phyloP scores from a whole-genome alignment of 2,797 vertebrate species.

The Fundulus diaphanus region DNA sequence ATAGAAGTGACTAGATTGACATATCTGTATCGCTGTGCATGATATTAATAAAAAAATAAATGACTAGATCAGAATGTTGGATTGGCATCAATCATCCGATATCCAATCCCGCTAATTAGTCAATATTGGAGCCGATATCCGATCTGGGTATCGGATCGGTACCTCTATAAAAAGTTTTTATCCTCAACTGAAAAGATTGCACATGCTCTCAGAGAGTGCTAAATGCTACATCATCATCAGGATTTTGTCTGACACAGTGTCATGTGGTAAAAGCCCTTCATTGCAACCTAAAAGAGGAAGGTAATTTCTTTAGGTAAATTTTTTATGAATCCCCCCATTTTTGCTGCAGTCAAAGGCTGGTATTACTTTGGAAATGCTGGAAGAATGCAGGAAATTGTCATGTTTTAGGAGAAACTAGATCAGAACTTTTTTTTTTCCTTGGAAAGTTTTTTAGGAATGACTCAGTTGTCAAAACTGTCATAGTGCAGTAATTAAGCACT shows the following conservation, averaged over 20 bases:
- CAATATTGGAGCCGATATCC: too few species aligned
- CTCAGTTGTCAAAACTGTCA: not conserved
- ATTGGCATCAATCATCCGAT: too few species aligned
- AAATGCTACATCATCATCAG: not conserved
- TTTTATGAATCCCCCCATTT: not conserved
- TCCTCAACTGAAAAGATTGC: too few species aligned
- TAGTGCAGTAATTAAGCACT: not conserved
- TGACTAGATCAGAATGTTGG: too few species aligned
- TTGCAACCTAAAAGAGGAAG: conserved; percentile 1
- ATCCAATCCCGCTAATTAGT: too few species aligned
- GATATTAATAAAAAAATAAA: too few species aligned
- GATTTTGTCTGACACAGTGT: not conserved
- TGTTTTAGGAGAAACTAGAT: not conserved
- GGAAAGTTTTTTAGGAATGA: not conserved
- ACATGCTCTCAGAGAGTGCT: too few species aligned
- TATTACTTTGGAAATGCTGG: not conserved
- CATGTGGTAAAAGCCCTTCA: not conserved
- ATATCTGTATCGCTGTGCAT: too few species aligned
- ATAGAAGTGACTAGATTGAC: too few species aligned
- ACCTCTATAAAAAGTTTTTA: too few species aligned
- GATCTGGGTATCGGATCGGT: too few species aligned
- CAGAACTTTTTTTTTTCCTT: not conserved
- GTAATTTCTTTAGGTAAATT: not conserved
- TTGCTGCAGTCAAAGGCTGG: not conserved
- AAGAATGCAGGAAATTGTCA: not conserved